phyloP scores from a whole-genome alignment of 2,797 vertebrate species.

The Enteromius trimaculatus region DNA sequence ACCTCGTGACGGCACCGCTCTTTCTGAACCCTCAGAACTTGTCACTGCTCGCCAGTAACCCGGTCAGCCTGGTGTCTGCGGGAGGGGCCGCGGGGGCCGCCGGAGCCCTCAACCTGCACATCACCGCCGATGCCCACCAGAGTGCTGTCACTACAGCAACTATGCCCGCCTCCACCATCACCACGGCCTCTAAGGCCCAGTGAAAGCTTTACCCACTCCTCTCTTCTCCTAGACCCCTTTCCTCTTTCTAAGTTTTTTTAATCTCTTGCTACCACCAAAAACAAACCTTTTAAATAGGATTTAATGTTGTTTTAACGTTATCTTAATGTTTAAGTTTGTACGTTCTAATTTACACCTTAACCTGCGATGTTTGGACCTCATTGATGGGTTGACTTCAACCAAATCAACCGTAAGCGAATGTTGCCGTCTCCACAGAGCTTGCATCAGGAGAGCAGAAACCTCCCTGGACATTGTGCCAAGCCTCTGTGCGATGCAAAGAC shows the following conservation, averaged over 20 bases:
- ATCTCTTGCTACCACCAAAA: slow-evolving; percentile 84
- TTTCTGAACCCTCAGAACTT: slow-evolving; percentile 99
- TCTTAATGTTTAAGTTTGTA: slow-evolving; percentile 48
- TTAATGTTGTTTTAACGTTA: slow-evolving; percentile 58
- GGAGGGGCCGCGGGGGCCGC: slow-evolving; percentile 81
- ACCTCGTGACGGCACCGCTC: slow-evolving; percentile 94
- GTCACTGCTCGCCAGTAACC: slow-evolving; percentile 98
- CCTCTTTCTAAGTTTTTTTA: slow-evolving; percentile 71
- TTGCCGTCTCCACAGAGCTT: slow-evolving; percentile 53
- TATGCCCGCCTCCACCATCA: slow-evolving; percentile 89
- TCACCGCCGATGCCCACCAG: slow-evolving; percentile 88
- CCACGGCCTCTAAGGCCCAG: slow-evolving; percentile 96
- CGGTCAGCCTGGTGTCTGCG: slow-evolving; percentile 94
- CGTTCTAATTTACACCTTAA: slow-evolving; percentile 50
- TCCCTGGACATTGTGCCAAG: slow-evolving; percentile 53
- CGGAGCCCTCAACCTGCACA: slow-evolving; percentile 87
- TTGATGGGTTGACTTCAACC: slow-evolving; percentile 44
- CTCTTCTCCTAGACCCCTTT: slow-evolving; percentile 56
- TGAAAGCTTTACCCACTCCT: slow-evolving; percentile 77
- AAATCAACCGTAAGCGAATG: slow-evolving; percentile 54
- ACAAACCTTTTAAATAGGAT: slow-evolving; percentile 72
- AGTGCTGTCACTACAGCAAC: slow-evolving; percentile 87
- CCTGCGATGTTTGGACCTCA: slow-evolving; percentile 57
- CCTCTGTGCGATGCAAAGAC: slow-evolving; percentile 50
- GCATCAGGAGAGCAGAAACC: slow-evolving; percentile 40